phyloP scores from a whole-genome alignment of 2,797 vertebrate genomes.

The Vespertilio murinus region DNA sequence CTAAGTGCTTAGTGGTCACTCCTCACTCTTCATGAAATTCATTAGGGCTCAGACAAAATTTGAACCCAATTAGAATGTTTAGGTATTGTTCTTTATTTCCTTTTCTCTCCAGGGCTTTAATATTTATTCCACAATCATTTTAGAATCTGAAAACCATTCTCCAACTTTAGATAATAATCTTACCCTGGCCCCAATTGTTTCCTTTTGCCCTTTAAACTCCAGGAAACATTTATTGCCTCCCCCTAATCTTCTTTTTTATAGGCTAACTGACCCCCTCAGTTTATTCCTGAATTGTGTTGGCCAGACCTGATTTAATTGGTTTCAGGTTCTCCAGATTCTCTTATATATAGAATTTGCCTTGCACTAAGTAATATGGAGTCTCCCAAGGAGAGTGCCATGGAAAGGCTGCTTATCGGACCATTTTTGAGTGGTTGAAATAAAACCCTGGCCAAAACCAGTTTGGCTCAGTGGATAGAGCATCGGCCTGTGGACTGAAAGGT shows the following conservation, averaged over 20 bases:
- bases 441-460: too few species aligned
- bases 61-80: background rate
- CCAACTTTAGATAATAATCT: background rate
- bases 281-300: slow-evolving; percentile 26
- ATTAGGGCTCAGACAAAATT: background rate
- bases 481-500: too few species aligned
- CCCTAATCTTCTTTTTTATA: background rate
- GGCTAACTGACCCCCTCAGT: background rate
- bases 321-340: slow-evolving; percentile 25
- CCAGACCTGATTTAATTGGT: background rate
- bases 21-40: background rate
- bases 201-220: slow-evolving; percentile 42
- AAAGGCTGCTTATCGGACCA: background rate
- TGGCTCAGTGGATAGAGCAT: too few species aligned
- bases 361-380: background rate
- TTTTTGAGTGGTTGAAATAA: slow-evolving; percentile 30
- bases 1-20: background rate
- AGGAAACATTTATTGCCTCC: slow-evolving; percentile 24
- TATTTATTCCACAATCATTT: background rate
- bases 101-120: slow-evolving; percentile 5
- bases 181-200: background rate
- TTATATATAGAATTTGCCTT: background rate
- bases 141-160: background rate
- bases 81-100: background rate
- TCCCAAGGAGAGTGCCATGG: background rate